phyloP scores from a whole-genome alignment of 2,888 invertebrate species.

The Heliconius cydno region DNA sequence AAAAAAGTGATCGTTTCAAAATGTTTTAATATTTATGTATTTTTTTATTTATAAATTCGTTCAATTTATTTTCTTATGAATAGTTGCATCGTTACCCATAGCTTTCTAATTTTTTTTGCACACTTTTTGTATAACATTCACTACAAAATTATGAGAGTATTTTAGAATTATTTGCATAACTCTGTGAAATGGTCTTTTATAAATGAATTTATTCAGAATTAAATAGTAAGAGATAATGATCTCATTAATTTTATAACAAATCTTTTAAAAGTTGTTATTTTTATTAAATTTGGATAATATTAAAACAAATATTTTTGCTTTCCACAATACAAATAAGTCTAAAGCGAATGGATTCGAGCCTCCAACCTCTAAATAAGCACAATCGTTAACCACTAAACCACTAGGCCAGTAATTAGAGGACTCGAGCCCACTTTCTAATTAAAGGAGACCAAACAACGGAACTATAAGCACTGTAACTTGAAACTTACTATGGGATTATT shows the following conservation, averaged over 20 bases:
- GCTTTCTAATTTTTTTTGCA: conserved; percentile 5
- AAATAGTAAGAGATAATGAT: too few relatives aligned
- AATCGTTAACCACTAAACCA: not conserved
- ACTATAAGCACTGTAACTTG: conserved; percentile 4
- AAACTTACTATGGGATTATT: conserved; percentile 10
- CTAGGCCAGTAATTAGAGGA: not conserved
- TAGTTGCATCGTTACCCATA: not conserved
- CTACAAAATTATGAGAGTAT: not conserved
- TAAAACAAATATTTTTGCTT: too few relatives aligned
- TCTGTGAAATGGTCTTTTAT: not conserved
- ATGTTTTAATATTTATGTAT: too few relatives aligned
- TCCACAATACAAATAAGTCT: not conserved
- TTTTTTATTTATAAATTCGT: too few relatives aligned
- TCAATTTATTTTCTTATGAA: too few relatives aligned
- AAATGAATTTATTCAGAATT: not conserved
- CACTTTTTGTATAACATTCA: not conserved
- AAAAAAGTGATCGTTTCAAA: too few relatives aligned
- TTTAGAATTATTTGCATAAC: not conserved
- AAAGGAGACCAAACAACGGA: conserved; percentile 14
- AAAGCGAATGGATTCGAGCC: not conserved
- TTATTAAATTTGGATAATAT: too few relatives aligned
- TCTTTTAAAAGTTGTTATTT: too few relatives aligned
- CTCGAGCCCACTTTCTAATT: conserved; percentile 11
- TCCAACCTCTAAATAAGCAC: not conserved
- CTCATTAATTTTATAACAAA: too few relatives aligned